A percentile compares a stretch with the other conserved stretches of the same genome.
phyloP scores from a whole-genome alignment of 2,797 vertebrate genomes.

The Eulemur coronatus region DNA sequence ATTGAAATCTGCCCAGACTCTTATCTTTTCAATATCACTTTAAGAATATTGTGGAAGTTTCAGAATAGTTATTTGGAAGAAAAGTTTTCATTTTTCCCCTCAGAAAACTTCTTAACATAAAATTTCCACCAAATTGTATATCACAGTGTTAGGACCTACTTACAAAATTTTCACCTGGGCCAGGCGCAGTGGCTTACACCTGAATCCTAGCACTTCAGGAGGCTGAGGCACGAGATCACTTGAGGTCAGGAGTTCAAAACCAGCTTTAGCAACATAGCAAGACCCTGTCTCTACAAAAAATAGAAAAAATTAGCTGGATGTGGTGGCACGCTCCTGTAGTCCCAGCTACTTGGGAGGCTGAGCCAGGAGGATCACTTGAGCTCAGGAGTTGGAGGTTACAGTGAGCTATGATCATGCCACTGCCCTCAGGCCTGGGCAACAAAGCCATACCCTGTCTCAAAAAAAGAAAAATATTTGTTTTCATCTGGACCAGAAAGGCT shows the following conservation, averaged over 20 bases:
- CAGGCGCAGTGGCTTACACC: background rate
- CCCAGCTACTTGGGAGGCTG: background rate
- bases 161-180: background rate
- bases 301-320: background rate
- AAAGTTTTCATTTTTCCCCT: conserved; percentile 29
- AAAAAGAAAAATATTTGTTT: background rate
- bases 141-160: background rate
- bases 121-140: background rate
- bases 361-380: background rate
- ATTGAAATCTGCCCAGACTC: background rate
- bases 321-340: background rate
- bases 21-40: background rate
- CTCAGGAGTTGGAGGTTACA: background rate
- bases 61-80: conserved; percentile 29
- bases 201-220: background rate
- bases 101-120: background rate
- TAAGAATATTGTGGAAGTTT: conserved; percentile 16
- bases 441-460: background rate
- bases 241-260: background rate
- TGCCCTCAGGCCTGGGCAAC: background rate
- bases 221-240: background rate
- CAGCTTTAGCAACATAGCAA: background rate
- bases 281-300: background rate
- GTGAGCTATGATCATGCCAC: background rate
- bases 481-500: background rate